Evolutionary conservation across 2,888 invertebrate species (phyloP), one percentile per base, ranked within the genome.

Genomic region (Agrochola litura): DNA sequence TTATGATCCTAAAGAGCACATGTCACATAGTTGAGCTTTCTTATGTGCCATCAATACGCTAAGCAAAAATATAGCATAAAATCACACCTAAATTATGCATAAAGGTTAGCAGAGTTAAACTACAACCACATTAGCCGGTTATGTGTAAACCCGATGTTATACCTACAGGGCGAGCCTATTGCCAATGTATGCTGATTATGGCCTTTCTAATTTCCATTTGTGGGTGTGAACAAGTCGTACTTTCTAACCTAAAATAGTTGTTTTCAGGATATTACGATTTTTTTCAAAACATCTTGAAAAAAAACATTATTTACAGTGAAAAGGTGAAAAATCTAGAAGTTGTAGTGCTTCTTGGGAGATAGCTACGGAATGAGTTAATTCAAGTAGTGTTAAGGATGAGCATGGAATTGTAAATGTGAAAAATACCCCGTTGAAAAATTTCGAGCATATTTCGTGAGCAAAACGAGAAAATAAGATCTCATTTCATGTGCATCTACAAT

Each of bases 351-450:
- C 2, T 9, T 49, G 0, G 9, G 41, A 12, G 5, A 46, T 46
- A 37, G 6, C 25, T 19, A 37, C 14, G n/a, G 79, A 79, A 72
- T 46, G 43, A 71, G 37, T 54, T 46, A 58, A 60, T 65, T 66
- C 79, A 54, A 41, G n/a, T 0, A 46, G 22, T 54, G 37, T 81
- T 64, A 80, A 68, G 25, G 3, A 65, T 77, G 16, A 72, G 6
- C 19, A 46, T 52, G 19, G 30, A 67, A 81, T 81, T 70, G 49
- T 81, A 58, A 81, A 73, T 65, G 68, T 66, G 46, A 76, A 71
- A 67, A 70, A 56, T 58, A 58, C 63, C 9, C 14, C 6, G 61
- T n/a, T 71, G 67, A 67, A 81, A 80, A 81, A 76, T 76, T 71
- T 49, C 67, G 22, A 76, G 14, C 60, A 43, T 68, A 65, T 67